These are phyloP conservation scores for Stenotaenia linearis DNA, from an alignment of 2,888 invertebrate species.

Conservation along the genomic window DNA sequence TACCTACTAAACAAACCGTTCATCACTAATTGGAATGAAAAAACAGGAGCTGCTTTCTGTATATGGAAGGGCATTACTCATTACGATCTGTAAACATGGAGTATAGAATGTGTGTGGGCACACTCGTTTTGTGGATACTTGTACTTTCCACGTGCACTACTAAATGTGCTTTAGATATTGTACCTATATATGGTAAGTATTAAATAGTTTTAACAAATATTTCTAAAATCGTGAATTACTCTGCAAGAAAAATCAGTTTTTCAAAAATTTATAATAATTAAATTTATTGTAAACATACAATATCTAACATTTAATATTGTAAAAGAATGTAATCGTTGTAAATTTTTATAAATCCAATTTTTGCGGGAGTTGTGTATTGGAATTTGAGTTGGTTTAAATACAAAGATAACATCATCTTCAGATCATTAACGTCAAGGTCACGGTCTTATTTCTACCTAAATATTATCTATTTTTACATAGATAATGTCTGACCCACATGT, in stretches of 20 bases:
- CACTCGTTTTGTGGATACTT: background rate
- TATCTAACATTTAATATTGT: no score
- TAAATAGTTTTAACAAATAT: no score
- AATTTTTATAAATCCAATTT: no score
- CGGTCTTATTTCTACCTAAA: no score
- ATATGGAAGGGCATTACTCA: background rate
- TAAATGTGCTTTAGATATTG: background rate
- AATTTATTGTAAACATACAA: no score
- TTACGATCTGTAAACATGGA: background rate
- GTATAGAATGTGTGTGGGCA: background rate
- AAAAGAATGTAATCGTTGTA: no score
- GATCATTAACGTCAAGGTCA: background rate
- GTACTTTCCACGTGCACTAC: background rate
- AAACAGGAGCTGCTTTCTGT: background rate
- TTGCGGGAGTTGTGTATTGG: no score
- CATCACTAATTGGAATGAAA: background rate
- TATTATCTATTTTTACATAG: background rate
- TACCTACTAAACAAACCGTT: background rate
- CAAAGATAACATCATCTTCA: background rate
- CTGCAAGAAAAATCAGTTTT: no score
- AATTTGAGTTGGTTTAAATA: no score
- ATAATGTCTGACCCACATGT: background rate
- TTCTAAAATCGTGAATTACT: no score
- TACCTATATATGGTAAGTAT: conserved; percentile 6
- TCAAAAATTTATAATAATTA: no score